Percentiles rank a stretch among this genome's conserved stretches.
phyloP scores from a whole-genome alignment of 2,888 invertebrate species.

The Conops quadrifasciatus region DNA sequence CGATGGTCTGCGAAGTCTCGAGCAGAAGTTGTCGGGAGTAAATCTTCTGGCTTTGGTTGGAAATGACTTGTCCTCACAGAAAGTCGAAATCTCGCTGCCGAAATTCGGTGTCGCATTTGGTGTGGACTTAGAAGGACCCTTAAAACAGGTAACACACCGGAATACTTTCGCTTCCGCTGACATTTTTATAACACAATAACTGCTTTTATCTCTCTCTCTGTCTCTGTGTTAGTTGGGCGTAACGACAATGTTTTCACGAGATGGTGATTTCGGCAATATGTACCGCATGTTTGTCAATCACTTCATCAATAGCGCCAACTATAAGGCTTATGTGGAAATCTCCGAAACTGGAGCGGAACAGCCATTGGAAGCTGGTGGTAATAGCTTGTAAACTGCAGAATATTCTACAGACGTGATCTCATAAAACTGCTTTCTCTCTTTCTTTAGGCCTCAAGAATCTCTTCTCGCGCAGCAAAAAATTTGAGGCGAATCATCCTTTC shows the following conservation, averaged over 20 bases:
- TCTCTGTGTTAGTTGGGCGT: conserved; percentile 51
- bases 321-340: conserved; percentile 56
- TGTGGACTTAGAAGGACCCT: conserved; percentile 70
- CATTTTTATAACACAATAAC: neutral
- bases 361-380: conserved; percentile 56
- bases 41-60: conserved; percentile 68
- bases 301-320: conserved; percentile 56
- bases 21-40: conserved; percentile 70
- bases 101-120: conserved; percentile 83
- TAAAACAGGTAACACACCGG: conserved; percentile 69
- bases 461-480: conserved; percentile 56
- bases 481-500: conserved; percentile 59
- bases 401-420: neutral
- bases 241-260: conserved; percentile 57
- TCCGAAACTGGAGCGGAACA: conserved; percentile 54
- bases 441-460: conserved; percentile 53
- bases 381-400: conserved; percentile 30
- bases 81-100: conserved; percentile 76
- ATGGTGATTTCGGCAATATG: conserved; percentile 59
- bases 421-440: neutral
- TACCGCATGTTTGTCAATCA: conserved; percentile 61
- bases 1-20: conserved; percentile 72
- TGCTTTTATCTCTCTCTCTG: neutral
- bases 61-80: conserved; percentile 65
- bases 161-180: neutral